These are phyloP conservation scores for Dicyrtoma fusca DNA, from an alignment of 2,888 invertebrate genomes.

Conservation along the genomic window DNA sequence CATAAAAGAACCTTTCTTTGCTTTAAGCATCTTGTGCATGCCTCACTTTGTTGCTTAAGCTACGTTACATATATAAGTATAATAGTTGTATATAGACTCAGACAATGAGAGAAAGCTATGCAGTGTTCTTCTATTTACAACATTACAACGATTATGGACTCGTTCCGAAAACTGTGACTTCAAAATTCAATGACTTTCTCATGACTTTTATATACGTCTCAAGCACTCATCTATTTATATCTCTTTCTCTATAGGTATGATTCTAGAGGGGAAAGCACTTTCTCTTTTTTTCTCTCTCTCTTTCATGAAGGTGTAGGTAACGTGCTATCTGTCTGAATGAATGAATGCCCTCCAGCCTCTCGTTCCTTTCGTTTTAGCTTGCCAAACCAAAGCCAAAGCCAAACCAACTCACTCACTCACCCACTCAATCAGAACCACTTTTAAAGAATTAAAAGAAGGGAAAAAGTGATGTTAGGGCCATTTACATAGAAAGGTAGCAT, in stretches of 20 bases:
- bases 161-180: slow-evolving; percentile 28
- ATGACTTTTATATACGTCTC: background rate
- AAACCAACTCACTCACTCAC: no score
- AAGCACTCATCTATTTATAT: background rate
- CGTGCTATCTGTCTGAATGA: background rate
- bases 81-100: no score
- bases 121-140: slow-evolving; percentile 21
- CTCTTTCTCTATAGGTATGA: background rate
- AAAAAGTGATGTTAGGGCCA: no score
- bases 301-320: background rate
- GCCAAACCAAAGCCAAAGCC: no score
- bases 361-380: no score
- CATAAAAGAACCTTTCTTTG: no score
- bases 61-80: no score
- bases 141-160: slow-evolving; percentile 30
- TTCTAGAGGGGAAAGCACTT: background rate
- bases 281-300: background rate
- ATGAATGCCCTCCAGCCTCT: background rate
- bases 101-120: no score
- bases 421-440: no score
- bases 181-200: slow-evolving; percentile 16
- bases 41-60: background rate
- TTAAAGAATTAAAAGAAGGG: no score
- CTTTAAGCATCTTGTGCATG: no score
- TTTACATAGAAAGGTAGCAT: no score